Base-by-base conservation (phyloP, 2,797 vertebrate genomes). In the Chlorospingus semifuscus region DNA sequence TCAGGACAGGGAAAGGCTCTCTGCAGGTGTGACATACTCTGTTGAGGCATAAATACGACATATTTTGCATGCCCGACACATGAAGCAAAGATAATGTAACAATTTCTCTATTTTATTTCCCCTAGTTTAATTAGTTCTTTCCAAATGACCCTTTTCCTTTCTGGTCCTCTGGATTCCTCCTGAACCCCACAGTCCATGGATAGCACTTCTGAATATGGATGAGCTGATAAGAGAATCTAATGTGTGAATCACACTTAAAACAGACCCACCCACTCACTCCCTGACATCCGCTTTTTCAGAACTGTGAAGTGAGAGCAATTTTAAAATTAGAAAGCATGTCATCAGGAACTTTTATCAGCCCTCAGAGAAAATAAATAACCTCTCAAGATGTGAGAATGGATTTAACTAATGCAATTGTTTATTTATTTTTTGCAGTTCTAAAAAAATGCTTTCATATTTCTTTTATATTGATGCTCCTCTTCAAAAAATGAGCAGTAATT, bases 321-420 rank as follows among this genome's bases (percentile, higher is more conserved):
- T 98, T 97, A 98, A 98, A 98, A 97, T 98, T 98, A 98, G 98
- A 98, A 98, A 97, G 97, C 98, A 94, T 98, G 97, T 97, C 97
- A 98, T 97, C 55, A 41, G 89, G 97, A 98, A 97, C 96, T 97
- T 98, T 98, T 98, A 98, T 97, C 98, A 97, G 91, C 97, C 96
- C 94, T 97, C 94, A 68, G 96, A 97, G 95, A 97, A 98, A 98
- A 97, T 97, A 97, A 98, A 97, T 97, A 98, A 97, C 96, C 94
- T 96, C 95, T 97, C 94, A 95, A 97, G 95, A 97, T 94, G 92
- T 94, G 91, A 95, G 93, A 96, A 91, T 89, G 52, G 83, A 87
- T 95, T 96, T 94, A 97, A 95, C 81, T 93, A 97, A 94, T 91
- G 85, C 87, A 94, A 42, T 94, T 98, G 96, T 97, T 97, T 97